Evolutionary conservation across 2,797 vertebrate genomes (phyloP), one percentile per base, ranked within the genome.

Genomic region (Acanthiza pusilla): DNA sequence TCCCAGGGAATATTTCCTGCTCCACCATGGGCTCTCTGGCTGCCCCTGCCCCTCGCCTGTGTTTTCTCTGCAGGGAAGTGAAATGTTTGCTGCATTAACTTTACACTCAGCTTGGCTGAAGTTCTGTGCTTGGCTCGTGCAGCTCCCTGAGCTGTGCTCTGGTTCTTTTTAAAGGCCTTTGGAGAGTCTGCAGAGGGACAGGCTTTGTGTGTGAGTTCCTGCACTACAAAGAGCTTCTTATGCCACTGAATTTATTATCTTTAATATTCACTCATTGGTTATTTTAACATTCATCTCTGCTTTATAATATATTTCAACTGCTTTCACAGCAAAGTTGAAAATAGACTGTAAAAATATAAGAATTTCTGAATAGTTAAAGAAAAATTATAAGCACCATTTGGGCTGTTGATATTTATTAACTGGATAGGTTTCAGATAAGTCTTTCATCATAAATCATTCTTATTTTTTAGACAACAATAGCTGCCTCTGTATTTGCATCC

Each of bases 391-490:
- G 74, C 34, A 38, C 36, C 60, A 78, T 86, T 94, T 78, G 51
- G 34, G 68, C 54, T 85, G 40, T 74, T 91, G 83, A 11, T 91
- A 88, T 62, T 86, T 94, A 89, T 95, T 95, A 85, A 84, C 55
- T 85, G 82, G 87, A 83, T 91, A 71, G 51, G n/a, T 88, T 94
- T 82, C 93, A 91, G 83, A 47, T 16, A 78, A 81, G 61, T 76
- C 74, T 92, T 90, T 90, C 60, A 66, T 78, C 73, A 73, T 25
- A 36, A 94, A 92, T 93, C 45, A 63, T 81, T 83, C 68, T 62
- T 47, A 76, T 89, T 94, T 96, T 93, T 86, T 11, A 58, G 61
- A 43, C 85, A 91, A 95, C 92, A 94, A 57, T 85, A 71, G 71
- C 72, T 90, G 53, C 36, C 72, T 95, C 78, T 89, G 0, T 60